These are phyloP conservation scores for Coelopa pilipes DNA, from an alignment of 2,888 invertebrate genomes.

Conservation along the genomic window DNA sequence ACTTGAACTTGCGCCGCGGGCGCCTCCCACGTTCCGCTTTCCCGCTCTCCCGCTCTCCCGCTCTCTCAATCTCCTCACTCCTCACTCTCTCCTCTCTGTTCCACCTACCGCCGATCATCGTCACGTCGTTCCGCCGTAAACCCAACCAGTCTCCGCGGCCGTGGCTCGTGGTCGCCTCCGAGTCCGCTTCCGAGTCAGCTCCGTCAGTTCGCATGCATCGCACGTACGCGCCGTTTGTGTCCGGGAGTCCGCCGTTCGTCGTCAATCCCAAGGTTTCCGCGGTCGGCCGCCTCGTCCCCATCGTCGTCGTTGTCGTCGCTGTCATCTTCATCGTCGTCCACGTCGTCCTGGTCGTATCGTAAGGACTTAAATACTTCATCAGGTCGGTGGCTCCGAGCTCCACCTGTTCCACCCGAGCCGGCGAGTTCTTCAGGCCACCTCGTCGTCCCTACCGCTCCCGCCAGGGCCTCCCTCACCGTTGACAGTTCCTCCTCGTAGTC, in stretches of 20 bases:
- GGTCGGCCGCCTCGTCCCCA: constrained; percentile 23
- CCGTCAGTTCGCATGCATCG: too few relatives aligned
- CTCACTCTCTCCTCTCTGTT: too few relatives aligned
- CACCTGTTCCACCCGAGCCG: too few relatives aligned
- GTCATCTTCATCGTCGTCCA: not conserved
- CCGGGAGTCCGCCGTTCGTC: constrained; percentile 43
- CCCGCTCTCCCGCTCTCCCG: not conserved
- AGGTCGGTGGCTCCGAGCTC: constrained; percentile 4
- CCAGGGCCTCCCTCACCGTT: constrained; percentile 53
- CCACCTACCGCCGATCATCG: too few relatives aligned
- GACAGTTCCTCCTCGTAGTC: constrained; percentile 58
- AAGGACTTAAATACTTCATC: constrained; percentile 37
- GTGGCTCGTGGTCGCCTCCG: too few relatives aligned
- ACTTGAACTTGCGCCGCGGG: constrained; percentile 40
- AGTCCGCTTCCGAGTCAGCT: too few relatives aligned
- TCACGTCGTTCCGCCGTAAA: too few relatives aligned
- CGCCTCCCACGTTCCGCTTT: constrained; percentile 1
- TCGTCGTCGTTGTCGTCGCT: too few relatives aligned
- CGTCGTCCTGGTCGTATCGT: constrained; percentile 25
- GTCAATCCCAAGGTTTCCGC: constrained; percentile 41
- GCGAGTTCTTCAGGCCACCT: too few relatives aligned
- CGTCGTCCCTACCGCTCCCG: constrained; percentile 9
- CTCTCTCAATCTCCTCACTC: constrained; percentile 42
- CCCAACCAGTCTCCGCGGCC: too few relatives aligned
- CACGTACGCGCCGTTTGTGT: too few relatives aligned